Evolutionary conservation across 2,797 vertebrate genomes (phyloP).

Genomic region (Xenentodon cancila): DNA sequence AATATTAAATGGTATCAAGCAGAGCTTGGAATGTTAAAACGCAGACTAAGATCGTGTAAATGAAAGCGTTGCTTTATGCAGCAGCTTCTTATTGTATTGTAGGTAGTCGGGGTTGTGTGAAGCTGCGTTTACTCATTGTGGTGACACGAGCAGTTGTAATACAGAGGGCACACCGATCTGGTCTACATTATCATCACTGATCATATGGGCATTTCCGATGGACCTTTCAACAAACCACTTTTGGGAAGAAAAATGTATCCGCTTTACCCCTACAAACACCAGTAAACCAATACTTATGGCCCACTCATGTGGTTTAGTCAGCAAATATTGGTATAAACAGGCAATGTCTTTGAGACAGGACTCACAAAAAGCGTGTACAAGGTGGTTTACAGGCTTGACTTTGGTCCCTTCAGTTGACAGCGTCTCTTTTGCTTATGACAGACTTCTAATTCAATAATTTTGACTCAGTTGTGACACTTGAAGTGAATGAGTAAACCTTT

Average conservation of each 20-base stretch:
- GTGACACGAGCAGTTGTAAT: constrained; percentile 68
- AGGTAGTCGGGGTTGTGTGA: constrained; percentile 61
- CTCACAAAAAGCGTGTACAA: constrained; percentile 38
- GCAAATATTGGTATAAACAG: constrained; percentile 75
- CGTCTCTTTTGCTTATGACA: constrained; percentile 40
- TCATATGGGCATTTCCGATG: constrained; percentile 69
- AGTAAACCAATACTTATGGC: constrained; percentile 71
- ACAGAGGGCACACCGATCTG: constrained; percentile 60
- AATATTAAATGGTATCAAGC: too few relatives aligned
- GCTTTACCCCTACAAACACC: constrained; percentile 74
- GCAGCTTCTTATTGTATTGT: constrained; percentile 43
- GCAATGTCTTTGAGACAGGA: constrained; percentile 55
- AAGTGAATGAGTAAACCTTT: constrained; percentile 7
- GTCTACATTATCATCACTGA: constrained; percentile 72
- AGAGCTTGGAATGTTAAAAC: too few relatives aligned
- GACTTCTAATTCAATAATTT: constrained; percentile 5
- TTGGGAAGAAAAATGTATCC: constrained; percentile 67
- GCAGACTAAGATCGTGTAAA: constrained; percentile 1
- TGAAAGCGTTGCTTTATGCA: constrained; percentile 29
- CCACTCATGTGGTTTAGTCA: constrained; percentile 78
- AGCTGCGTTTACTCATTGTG: constrained; percentile 54
- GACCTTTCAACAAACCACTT: constrained; percentile 72
- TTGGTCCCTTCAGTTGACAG: constrained; percentile 13
- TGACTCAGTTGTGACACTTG: constrained; percentile 2
- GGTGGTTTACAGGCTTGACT: constrained; percentile 35